Conservation (phyloP, 2,888 invertebrate species). For the Pycnomerus fuliginosus region DNA sequence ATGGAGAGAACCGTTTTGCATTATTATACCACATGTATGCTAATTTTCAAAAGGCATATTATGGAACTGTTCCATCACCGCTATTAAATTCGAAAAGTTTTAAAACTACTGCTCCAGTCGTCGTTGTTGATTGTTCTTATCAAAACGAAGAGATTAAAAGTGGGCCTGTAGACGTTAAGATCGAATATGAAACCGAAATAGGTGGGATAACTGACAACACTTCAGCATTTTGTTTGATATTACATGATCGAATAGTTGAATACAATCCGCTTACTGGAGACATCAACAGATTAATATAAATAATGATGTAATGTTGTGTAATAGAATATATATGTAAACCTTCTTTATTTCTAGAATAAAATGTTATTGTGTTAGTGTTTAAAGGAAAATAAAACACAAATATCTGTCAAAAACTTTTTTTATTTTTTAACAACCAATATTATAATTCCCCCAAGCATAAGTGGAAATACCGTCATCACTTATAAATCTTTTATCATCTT, state of each 20-base stretch:
- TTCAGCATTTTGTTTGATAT: constrained; percentile 32
- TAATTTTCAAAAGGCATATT: constrained; percentile 33
- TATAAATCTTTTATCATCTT: constrained; percentile 16
- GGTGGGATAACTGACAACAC: constrained; percentile 31
- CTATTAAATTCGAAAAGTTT: constrained; percentile 25
- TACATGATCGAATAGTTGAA: constrained; percentile 32
- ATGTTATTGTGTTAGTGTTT: background rate
- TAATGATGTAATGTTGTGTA: background rate
- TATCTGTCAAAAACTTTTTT: background rate
- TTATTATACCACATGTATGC: constrained; percentile 33
- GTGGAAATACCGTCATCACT: constrained; percentile 10
- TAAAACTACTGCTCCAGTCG: constrained; percentile 30
- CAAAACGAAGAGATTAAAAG: constrained; percentile 34
- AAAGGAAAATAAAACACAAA: background rate
- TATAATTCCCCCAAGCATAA: constrained; percentile 19
- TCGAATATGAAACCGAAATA: constrained; percentile 34
- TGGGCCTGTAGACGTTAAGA: constrained; percentile 32
- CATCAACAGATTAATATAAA: constrained; percentile 27
- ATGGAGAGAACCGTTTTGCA: constrained; percentile 29
- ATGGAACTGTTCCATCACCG: constrained; percentile 44
- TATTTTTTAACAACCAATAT: background rate
- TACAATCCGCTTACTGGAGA: constrained; percentile 30
- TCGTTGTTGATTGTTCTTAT: constrained; percentile 35
- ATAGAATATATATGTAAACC: background rate
- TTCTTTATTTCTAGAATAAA: background rate